Evolutionary conservation across 2,113 vertebrate genomes (phyloP).

Genomic region (Pseudonaja textilis): DNA sequence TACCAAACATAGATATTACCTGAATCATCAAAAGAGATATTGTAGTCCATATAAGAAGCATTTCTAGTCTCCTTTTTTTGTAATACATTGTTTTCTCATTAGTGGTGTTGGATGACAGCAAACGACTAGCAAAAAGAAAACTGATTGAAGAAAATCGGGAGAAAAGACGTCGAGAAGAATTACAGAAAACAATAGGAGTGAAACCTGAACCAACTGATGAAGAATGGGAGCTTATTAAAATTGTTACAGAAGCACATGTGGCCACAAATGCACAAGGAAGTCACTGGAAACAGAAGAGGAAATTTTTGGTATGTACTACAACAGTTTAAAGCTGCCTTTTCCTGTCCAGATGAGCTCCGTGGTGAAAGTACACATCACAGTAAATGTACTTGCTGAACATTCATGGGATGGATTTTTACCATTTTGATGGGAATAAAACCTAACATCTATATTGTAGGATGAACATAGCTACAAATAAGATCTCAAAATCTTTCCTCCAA

Average conservation of each 20-base stretch:
- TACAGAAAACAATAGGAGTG: constrained; percentile 88
- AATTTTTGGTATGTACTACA: constrained; percentile 89
- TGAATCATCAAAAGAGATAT: constrained; percentile 1
- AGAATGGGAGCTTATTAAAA: constrained; percentile 95
- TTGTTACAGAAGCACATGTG: constrained; percentile 94
- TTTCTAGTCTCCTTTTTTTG: constrained; percentile 20
- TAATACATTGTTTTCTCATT: constrained; percentile 12
- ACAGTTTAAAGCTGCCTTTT: neutral
- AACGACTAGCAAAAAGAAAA: constrained; percentile 93
- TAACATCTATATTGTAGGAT: neutral
- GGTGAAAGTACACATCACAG: neutral
- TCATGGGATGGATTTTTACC: neutral
- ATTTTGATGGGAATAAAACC: neutral
- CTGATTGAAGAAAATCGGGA: constrained; percentile 96
- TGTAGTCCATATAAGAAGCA: constrained; percentile 1
- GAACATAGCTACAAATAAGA: neutral
- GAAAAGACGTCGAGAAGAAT: constrained; percentile 86
- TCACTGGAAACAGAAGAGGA: constrained; percentile 98
- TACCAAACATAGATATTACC: neutral
- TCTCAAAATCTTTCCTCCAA: neutral
- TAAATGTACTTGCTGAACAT: neutral
- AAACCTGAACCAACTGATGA: constrained; percentile 90
- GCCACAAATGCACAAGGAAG: constrained; percentile 96
- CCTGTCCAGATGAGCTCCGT: neutral
- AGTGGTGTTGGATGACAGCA: constrained; percentile 98